Evolutionary conservation across 2,797 vertebrate species (phyloP).

Genomic region (Austrolebias charrua): DNA sequence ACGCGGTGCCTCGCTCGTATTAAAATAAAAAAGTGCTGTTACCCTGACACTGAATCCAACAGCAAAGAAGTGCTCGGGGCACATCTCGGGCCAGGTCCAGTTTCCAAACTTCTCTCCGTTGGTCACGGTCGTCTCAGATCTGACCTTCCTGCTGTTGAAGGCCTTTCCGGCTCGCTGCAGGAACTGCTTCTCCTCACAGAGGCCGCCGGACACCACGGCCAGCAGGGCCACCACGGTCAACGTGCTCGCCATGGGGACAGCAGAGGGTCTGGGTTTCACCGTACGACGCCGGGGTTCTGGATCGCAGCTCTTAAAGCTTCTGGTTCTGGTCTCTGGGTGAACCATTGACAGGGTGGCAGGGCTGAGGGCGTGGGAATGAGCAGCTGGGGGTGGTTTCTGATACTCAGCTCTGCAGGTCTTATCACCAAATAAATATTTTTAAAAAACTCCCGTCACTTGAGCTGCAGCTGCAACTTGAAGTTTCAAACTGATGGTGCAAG

Average conservation of each 20-base stretch:
- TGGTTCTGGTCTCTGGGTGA: conserved; percentile 45
- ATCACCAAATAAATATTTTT: not conserved
- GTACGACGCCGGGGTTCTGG: conserved; percentile 9
- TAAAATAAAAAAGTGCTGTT: not conserved
- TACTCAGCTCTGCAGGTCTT: not conserved
- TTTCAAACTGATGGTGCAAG: not conserved
- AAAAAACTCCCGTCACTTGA: conserved; percentile 1
- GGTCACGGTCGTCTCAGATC: conserved; percentile 40
- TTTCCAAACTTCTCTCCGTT: conserved; percentile 72
- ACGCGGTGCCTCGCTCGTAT: too few species aligned
- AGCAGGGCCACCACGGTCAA: conserved; percentile 31
- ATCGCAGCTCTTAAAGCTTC: conserved; percentile 49
- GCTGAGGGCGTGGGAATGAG: conserved; percentile 49
- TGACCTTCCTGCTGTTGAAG: conserved; percentile 56
- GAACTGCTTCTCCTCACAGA: conserved; percentile 43
- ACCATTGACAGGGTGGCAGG: conserved; percentile 62
- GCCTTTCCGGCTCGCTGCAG: conserved; percentile 54
- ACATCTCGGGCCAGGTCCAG: conserved; percentile 77
- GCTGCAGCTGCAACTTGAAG: conserved; percentile 6
- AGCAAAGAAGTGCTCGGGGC: conserved; percentile 69
- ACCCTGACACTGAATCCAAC: conserved; percentile 76
- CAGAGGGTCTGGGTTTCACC: conserved; percentile 12
- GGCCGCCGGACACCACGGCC: conserved; percentile 42
- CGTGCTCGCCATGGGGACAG: conserved; percentile 54
- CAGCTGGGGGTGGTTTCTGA: conserved; percentile 49